Evolutionary conservation across 1,140 invertebrate genomes (phyloP), one percentile per base, ranked within the genome.

Genomic region (Musca domestica): DNA sequence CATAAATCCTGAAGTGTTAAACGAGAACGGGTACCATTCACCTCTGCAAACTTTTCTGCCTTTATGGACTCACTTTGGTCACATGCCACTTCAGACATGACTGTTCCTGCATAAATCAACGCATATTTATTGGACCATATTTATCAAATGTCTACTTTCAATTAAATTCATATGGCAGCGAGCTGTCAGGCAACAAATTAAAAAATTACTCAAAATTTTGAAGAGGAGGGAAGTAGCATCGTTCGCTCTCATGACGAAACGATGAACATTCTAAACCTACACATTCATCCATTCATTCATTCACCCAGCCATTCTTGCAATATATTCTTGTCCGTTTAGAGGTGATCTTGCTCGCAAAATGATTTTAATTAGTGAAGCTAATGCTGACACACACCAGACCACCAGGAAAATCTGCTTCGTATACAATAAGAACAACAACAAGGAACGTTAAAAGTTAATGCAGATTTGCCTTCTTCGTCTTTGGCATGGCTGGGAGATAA

Each of bases 61-160:
- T 20, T 61, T 61, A 34, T 17, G 19, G 20, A 34, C 17, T 61
- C 56, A 19, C 56, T 34, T 19, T 61, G 41, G 19, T 61, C 56
- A 34, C 56, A 34, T 61, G 34, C 56, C 56, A 61, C 34, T 61
- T 61, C 56, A 41, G 23, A 41, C 27, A 61, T 61, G 56, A 12
- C 34, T 5, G 34, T 30, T 34, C 56, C n/a, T 61, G 34, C 34
- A 61, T 61, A 61, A 61, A 61, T 61, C 56, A 61, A 20, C 19
- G 56, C 34, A 34, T 61, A 61, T 61, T 61, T 61, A 61, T 61
- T 61, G n/a, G 56, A 20, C 34, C 27, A 34, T 61, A 61, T 61
- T 78, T 78, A 78, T 78, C 78, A 78, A 78, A 78, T 78, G 76
- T 78, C 76, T 78, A 78, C 78, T 78, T 78, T 78, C 76, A 78